These are phyloP conservation scores for Epinotia brunnichana DNA, from an alignment of 2,888 invertebrate species.

Conservation along the genomic window DNA sequence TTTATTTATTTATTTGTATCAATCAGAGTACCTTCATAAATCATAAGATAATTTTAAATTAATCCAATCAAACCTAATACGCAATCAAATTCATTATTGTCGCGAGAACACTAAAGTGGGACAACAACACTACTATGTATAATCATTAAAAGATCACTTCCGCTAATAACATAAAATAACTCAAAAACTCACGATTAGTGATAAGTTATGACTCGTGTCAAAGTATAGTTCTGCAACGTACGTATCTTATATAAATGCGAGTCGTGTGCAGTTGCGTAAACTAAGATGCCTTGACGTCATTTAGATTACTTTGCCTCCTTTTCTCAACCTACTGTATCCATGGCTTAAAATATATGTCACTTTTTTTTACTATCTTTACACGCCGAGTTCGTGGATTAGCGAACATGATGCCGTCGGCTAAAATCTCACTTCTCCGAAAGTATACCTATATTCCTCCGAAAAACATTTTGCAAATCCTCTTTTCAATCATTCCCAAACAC, in stretches of 20 bases:
- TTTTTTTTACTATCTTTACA: background rate
- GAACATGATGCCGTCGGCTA: conserved; percentile 1
- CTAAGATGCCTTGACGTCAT: background rate
- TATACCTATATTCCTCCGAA: background rate
- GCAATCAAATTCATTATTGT: too few species aligned
- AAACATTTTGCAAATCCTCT: background rate
- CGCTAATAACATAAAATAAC: background rate
- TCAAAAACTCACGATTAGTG: background rate
- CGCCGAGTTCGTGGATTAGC: background rate
- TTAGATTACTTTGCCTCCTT: background rate
- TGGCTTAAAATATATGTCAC: background rate
- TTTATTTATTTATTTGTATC: too few species aligned
- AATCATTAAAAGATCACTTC: background rate
- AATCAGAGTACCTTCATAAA: too few species aligned
- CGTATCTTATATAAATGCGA: too few species aligned
- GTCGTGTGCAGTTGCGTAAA: background rate
- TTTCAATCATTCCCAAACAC: background rate
- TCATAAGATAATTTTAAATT: too few species aligned
- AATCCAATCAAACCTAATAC: too few species aligned
- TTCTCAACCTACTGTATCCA: background rate
- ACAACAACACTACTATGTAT: too few species aligned
- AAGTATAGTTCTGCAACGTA: too few species aligned
- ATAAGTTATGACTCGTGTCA: too few species aligned
- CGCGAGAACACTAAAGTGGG: too few species aligned
- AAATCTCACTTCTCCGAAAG: background rate